These are phyloP conservation scores for Nemapogon koenigi DNA, from an alignment of 2,888 invertebrate species.

Conservation along the genomic window DNA sequence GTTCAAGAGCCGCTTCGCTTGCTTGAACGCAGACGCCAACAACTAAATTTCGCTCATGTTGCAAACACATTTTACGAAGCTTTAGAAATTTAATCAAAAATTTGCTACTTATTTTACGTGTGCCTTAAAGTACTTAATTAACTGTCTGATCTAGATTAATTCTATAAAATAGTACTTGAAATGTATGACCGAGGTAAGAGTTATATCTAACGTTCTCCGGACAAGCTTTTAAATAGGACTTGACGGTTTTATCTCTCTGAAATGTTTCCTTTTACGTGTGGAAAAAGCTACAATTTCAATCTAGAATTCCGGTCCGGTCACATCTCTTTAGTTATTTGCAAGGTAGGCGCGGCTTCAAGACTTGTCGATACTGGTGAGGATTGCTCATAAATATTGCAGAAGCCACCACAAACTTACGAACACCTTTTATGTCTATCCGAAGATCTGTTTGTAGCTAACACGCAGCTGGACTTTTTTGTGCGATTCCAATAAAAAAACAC, in stretches of 20 bases:
- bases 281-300: background rate
- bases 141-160: no score
- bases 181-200: no score
- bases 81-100: slow-evolving; percentile 8
- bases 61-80: slow-evolving; percentile 27
- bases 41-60: slow-evolving; percentile 39
- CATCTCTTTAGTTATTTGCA: slow-evolving; percentile 4
- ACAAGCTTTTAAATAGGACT: no score
- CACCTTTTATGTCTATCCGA: slow-evolving; percentile 2
- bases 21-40: slow-evolving; percentile 43
- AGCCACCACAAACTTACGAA: slow-evolving; percentile 18
- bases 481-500: slow-evolving; percentile 2
- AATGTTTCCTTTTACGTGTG: no score
- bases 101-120: slow-evolving; percentile 3
- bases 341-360: slow-evolving; percentile 1
- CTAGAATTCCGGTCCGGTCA: background rate
- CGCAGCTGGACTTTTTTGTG: slow-evolving; percentile 4
- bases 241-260: no score
- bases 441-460: slow-evolving; percentile 1
- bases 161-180: no score
- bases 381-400: slow-evolving; percentile 46
- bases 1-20: slow-evolving; percentile 29
- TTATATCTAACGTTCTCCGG: no score
- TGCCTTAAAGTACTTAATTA: no score
- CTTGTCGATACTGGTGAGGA: slow-evolving; percentile 1